These are phyloP conservation scores for Tenthredo notha DNA, from an alignment of 2,888 invertebrate species.

Conservation along the genomic window DNA sequence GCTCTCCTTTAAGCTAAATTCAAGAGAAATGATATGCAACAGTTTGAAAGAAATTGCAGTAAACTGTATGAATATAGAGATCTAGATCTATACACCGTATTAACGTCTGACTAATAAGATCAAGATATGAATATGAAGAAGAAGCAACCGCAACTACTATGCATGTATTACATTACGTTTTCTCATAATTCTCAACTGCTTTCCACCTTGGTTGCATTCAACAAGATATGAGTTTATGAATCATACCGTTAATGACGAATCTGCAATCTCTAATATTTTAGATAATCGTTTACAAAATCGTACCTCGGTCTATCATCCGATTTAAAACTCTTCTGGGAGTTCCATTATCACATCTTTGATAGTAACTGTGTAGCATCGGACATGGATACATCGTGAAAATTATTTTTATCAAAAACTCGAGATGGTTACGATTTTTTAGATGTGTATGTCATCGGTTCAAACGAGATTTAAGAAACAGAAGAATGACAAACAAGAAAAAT, in stretches of 20 bases:
- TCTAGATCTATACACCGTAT: background rate
- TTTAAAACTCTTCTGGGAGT: constrained; percentile 73
- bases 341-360: constrained; percentile 54
- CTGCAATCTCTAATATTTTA: constrained; percentile 56
- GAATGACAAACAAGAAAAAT: background rate
- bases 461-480: background rate
- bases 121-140: background rate
- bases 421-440: background rate
- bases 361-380: constrained; percentile 58
- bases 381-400: constrained; percentile 59
- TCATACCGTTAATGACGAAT: background rate
- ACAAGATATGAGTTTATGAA: background rate
- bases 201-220: background rate
- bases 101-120: background rate
- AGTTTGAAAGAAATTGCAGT: background rate
- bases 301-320: constrained; percentile 73
- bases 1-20: background rate
- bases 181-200: background rate
- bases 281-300: constrained; percentile 57
- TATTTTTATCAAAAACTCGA: background rate
- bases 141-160: background rate
- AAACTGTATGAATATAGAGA: background rate
- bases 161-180: background rate
- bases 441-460: background rate
- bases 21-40: background rate